Evolutionary conservation across 2,888 invertebrate genomes (phyloP).

Genomic region (Hirtodrosophila alboralis): DNA sequence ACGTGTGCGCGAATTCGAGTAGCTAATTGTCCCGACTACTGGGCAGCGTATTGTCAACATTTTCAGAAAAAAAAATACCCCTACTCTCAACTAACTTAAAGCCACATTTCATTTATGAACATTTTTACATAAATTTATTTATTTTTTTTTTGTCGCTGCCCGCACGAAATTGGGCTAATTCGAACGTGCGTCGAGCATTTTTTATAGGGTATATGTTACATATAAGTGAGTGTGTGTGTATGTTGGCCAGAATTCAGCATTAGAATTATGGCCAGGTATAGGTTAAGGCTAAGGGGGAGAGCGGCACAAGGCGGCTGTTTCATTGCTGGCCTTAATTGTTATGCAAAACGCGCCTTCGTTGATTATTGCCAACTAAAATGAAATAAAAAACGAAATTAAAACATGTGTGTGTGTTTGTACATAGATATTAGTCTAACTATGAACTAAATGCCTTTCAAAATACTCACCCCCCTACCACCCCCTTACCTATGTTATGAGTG

Average conservation of each 20-base stretch:
- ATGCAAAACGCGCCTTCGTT: conserved; percentile 70
- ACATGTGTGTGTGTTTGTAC: conserved; percentile 30
- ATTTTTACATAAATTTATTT: conserved; percentile 61
- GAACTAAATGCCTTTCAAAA: conserved; percentile 56
- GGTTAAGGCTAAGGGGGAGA: conserved; percentile 14
- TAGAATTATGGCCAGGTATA: conserved; percentile 68
- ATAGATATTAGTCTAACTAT: conserved; percentile 35
- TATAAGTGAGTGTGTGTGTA: conserved; percentile 19
- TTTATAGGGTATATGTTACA: conserved; percentile 28
- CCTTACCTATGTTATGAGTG: neutral
- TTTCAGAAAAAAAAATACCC: conserved; percentile 41
- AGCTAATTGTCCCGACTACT: conserved; percentile 68
- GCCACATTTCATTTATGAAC: conserved; percentile 78
- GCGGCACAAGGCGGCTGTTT: conserved; percentile 23
- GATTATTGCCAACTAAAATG: conserved; percentile 82
- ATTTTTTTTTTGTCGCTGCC: conserved; percentile 58
- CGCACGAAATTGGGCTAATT: conserved; percentile 80
- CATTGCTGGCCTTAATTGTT: conserved; percentile 68
- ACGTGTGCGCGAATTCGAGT: conserved; percentile 80
- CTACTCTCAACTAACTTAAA: conserved; percentile 34
- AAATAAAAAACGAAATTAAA: conserved; percentile 78
- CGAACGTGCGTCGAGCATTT: conserved; percentile 76
- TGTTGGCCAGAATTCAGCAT: conserved; percentile 50
- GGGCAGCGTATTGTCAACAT: conserved; percentile 43
- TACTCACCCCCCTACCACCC: conserved; percentile 17